Evolutionary conservation across 2,888 invertebrate species (phyloP).

Genomic region (Scrobipalpa atriplicella): DNA sequence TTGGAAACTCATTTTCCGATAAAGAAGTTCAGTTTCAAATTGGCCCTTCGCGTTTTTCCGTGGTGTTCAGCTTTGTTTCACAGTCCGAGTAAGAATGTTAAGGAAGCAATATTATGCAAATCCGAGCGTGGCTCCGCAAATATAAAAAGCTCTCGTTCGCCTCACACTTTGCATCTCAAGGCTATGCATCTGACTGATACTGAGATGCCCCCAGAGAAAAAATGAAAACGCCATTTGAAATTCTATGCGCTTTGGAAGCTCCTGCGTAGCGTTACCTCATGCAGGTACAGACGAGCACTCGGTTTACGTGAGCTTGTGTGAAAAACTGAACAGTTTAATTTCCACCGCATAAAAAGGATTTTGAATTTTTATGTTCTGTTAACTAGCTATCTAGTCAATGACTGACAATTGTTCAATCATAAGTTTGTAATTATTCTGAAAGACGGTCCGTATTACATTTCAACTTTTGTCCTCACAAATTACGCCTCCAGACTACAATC

Average conservation of each 20-base stretch:
- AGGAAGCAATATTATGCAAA: constrained; percentile 83
- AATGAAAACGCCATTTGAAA: constrained; percentile 79
- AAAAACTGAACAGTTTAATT: constrained; percentile 20
- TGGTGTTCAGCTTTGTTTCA: constrained; percentile 62
- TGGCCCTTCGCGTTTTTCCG: constrained; percentile 36
- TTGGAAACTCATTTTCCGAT: constrained; percentile 24
- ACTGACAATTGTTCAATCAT: background rate
- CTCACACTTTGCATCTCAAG: constrained; percentile 81
- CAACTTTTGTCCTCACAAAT: constrained; percentile 8
- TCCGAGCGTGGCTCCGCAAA: constrained; percentile 76
- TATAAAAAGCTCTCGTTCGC: constrained; percentile 77
- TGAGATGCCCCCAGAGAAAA: constrained; percentile 75
- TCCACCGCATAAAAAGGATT: constrained; percentile 8
- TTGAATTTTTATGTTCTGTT: too few relatives aligned
- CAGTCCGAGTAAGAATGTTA: constrained; percentile 71
- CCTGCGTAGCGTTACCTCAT: constrained; percentile 56
- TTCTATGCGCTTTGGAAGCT: constrained; percentile 75
- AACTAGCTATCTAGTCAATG: too few relatives aligned
- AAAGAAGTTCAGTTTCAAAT: constrained; percentile 21
- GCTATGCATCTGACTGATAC: constrained; percentile 78
- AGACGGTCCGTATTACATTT: background rate
- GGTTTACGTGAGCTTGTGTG: constrained; percentile 17
- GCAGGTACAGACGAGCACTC: constrained; percentile 17
- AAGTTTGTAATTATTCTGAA: background rate
- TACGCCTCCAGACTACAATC: background rate